Evolutionary conservation across 1,140 invertebrate genomes (phyloP).

Genomic region (Lerema accius): DNA sequence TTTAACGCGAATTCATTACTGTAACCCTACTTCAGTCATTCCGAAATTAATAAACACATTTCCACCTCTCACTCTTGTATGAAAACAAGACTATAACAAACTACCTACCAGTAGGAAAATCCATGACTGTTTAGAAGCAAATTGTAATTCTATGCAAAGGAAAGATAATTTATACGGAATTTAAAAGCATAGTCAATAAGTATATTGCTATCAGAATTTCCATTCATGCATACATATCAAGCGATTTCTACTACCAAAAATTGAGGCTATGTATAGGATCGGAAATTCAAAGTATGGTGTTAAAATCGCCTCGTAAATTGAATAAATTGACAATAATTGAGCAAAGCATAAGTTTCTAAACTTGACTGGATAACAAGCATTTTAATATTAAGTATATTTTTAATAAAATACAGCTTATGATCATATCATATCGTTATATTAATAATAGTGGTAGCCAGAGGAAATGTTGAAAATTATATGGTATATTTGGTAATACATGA

Average conservation of each 20-base stretch:
- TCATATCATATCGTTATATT: conserved; percentile 23
- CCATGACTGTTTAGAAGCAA: no score
- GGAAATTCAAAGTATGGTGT: no score
- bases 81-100: no score
- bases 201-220: no score
- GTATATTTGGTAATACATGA: conserved; percentile 29
- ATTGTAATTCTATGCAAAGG: no score
- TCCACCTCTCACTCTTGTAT: background rate
- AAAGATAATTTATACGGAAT: no score
- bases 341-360: conserved; percentile 18
- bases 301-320: background rate
- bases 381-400: conserved; percentile 21
- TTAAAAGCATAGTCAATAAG: no score
- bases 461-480: conserved; percentile 27
- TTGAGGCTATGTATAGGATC: no score
- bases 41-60: conserved; percentile 27
- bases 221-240: no score
- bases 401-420: conserved; percentile 26
- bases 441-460: conserved; percentile 19
- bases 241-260: no score
- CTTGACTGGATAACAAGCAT: conserved; percentile 8
- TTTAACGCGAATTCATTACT: conserved; percentile 34
- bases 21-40: conserved; percentile 42
- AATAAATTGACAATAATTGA: conserved; percentile 18
- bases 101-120: no score